Evolutionary conservation across 1,140 invertebrate genomes (phyloP), one percentile per base, ranked within the genome.

Genomic region (Aphis craccivora): DNA sequence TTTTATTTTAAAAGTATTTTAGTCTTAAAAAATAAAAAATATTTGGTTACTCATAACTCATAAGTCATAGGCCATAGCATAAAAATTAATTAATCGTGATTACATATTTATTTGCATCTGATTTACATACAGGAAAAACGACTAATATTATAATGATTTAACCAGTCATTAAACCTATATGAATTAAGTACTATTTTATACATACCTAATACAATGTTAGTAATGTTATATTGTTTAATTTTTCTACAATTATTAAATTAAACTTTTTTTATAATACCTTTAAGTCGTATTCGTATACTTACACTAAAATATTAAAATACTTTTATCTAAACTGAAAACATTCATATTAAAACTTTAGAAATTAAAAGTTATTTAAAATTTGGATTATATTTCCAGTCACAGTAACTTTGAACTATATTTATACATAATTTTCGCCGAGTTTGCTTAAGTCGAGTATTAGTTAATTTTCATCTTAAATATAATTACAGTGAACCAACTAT

Each of bases 401-500:
- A 48, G 30, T n/a, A 88, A 88, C 43, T 51, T 88, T 88, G 8
- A 48, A 35, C 86, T n/a, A 88, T n/a, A 88, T 48, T 88, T 48
- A n/a, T 87, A 20, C 40, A 88, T 86, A 86, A 51, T 88, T 48
- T 88, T 88, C 30, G 8, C 86, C 86, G 35, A 88, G 86, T 88
- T 88, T 88, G 48, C 45, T 86, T 88, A 51, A 88, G 45, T 51
- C 7, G 30, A 88, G 86, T 86, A 86, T 45, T 45, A 89, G 87
- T 89, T 55, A 53, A 55, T 89, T 89, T 89, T 25, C 48, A 37
- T 89, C 48, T 51, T 51, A 25, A 89, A 55, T 89, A 89, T 55
- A 53, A 89, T 89, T 55, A 89, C n/a, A 37, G 51, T 53, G 23
- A 89, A 55, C 87, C 87, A 37, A 55, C 87, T 89, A 89, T 89